Percentiles rank a stretch among this genome's conserved stretches.
Conservation (phyloP, 2,797 vertebrate genomes). For the Alcedo atthis region DNA sequence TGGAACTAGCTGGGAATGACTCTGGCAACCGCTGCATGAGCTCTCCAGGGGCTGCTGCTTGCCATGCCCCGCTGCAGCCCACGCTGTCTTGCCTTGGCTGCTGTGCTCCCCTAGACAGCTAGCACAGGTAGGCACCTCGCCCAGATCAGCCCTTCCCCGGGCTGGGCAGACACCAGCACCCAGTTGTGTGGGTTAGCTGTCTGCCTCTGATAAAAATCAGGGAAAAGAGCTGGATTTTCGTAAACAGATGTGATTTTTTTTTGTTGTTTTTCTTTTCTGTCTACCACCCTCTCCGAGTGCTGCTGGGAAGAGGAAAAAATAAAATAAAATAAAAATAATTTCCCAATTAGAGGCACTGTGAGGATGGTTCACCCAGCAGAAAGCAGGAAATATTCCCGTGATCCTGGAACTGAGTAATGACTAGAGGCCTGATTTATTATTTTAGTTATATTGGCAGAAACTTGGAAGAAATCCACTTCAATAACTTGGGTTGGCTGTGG, state of each 20-base stretch:
- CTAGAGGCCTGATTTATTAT: neutral
- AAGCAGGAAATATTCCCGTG: neutral
- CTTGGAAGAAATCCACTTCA: neutral
- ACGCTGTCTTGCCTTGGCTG: neutral
- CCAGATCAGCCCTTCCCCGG: neutral
- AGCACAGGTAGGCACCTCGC: neutral
- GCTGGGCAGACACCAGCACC: conserved; percentile 28
- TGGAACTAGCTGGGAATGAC: neutral
- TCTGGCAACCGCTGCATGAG: fast-evolving
- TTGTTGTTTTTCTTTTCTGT: neutral
- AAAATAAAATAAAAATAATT: too few relatives aligned
- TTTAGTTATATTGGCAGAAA: conserved; percentile 14
- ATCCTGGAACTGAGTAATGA: neutral
- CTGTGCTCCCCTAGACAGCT: neutral
- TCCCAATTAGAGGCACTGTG: neutral
- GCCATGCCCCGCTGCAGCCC: neutral
- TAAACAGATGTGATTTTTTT: neutral
- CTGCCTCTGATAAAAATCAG: neutral
- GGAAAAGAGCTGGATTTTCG: neutral
- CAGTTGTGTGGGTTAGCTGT: conserved; percentile 36
- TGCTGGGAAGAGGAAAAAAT: neutral
- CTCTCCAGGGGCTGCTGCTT: fast-evolving
- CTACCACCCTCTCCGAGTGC: neutral
- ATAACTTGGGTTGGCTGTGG: neutral
- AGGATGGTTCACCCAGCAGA: neutral